Percentiles rank a stretch among this genome's conserved stretches.
These are phyloP conservation scores for Oreohelix idahoensis DNA, from an alignment of 1,140 invertebrate genomes.

Conservation along the genomic window DNA sequence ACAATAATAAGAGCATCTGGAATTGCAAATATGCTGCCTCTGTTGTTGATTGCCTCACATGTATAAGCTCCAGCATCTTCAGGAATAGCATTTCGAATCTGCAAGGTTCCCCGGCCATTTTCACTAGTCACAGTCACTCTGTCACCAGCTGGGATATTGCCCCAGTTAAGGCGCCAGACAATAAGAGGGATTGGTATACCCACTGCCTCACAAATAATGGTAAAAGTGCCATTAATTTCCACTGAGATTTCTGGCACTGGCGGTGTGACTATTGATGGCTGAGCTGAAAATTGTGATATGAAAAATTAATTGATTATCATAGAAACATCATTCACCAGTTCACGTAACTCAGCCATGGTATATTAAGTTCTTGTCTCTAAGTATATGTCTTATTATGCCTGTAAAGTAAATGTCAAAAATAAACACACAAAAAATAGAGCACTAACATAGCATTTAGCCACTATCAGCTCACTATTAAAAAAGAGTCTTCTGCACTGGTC, in stretches of 20 bases:
- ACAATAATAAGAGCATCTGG: conserved; percentile 93
- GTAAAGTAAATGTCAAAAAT: no score
- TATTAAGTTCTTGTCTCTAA: no score
- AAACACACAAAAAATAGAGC: no score
- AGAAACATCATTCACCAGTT: no score
- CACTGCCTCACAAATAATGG: conserved; percentile 87
- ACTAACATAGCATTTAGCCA: no score
- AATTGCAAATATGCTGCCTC: conserved; percentile 87
- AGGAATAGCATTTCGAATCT: conserved; percentile 81
- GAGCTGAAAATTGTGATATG: conserved; percentile 53
- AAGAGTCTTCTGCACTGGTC: no score
- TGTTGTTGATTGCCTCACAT: conserved; percentile 94
- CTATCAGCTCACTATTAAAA: no score
- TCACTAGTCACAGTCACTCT: conserved; percentile 84
- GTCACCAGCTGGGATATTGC: conserved; percentile 86
- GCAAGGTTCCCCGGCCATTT: conserved; percentile 86
- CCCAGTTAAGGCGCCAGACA: conserved; percentile 97
- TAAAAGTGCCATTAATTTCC: conserved; percentile 81
- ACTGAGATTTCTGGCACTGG: conserved; percentile 80
- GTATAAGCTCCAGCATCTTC: conserved; percentile 95
- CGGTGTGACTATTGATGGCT: conserved; percentile 80
- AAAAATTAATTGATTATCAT: no score
- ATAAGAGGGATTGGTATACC: conserved; percentile 93
- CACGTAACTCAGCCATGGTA: no score
- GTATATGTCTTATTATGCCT: no score